Percentiles rank a stretch among this genome's conserved stretches.
Evolutionary conservation across 2,888 invertebrate genomes (phyloP).

Genomic region (Clostera curtula): DNA sequence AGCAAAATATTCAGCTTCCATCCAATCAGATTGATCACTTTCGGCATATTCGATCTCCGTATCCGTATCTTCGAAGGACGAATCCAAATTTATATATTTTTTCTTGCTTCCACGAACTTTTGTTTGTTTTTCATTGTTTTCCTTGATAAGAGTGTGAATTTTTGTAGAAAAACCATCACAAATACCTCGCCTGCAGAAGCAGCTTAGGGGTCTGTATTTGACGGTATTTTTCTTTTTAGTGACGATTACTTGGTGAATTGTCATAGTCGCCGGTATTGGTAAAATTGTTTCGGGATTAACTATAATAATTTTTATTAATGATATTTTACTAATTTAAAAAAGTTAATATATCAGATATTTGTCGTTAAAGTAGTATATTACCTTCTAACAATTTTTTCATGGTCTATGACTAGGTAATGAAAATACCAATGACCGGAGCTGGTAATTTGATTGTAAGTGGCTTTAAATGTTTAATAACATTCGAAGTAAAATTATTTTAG

Average conservation of each 20-base stretch:
- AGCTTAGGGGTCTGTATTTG: slow-evolving; percentile 7
- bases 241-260: slow-evolving; percentile 6
- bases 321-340: too few species aligned
- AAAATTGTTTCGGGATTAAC: slow-evolving; percentile 1
- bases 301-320: too few species aligned
- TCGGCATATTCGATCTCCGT: slow-evolving; percentile 6
- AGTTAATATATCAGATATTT: too few species aligned
- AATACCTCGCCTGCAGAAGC: slow-evolving; percentile 6
- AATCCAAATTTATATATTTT: slow-evolving; percentile 1
- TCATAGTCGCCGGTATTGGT: slow-evolving; percentile 6
- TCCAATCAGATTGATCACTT: slow-evolving; percentile 6
- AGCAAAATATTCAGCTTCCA: slow-evolving; percentile 4
- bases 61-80: slow-evolving; percentile 3
- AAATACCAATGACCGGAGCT: too few species aligned
- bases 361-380: too few species aligned
- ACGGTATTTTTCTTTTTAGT: slow-evolving; percentile 7
- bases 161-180: slow-evolving; percentile 5
- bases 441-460: too few species aligned
- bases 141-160: slow-evolving; percentile 4
- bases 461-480: too few species aligned
- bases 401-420: too few species aligned
- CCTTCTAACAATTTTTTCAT: too few species aligned
- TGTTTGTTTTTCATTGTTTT: slow-evolving; percentile 1
- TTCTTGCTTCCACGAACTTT: slow-evolving; percentile 1
- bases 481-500: too few species aligned